Evolutionary conservation across 2,113 vertebrate species (phyloP), one percentile per base, ranked within the genome.

Genomic region (Blennius ocellaris): DNA sequence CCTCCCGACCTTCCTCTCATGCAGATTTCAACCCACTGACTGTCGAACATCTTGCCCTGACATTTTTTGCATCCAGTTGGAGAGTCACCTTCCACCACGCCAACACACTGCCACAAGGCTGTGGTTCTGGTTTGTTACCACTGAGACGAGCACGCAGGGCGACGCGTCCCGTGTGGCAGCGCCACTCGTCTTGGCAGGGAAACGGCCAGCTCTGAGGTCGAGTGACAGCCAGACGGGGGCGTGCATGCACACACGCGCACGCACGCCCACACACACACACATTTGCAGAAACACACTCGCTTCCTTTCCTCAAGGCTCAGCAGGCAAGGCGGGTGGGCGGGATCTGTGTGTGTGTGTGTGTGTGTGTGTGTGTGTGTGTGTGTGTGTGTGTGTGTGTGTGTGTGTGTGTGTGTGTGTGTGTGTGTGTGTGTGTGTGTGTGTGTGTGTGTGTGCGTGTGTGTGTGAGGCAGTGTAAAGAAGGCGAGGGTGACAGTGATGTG

Each of bases 401-500:
- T 30, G 21, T 30, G 21, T 30, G 21, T 30, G 21, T 30, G 21
- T 30, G 21, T 30, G 21, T 30, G 21, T 30, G 21, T 30, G 21
- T 30, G 21, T 30, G 21, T 30, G 21, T 30, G 21, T 30, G 21
- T 30, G 21, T 30, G 21, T 30, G 21, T 30, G 21, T 30, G 21
- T 30, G 21, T 59, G 51, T 76, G 80, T 75, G 64, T 63, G 74
- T 78, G 84, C 81, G 81, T 95, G 94, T 93, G 96, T 78, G 84
- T 82, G 78, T 95, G 94, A 93, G 96, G 96, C 94, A 95, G 95
- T 95, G 94, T 94, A 96, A 90, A 88, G 95, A 94, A 95, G 92
- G 95, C 94, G 90, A 94, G 95, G 96, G 93, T 98, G 97, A 98
- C 97, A 98, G 96, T 96, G 95, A 93, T 94, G 96, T 98, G 97